Percentiles rank a stretch among this genome's conserved stretches.
These are phyloP conservation scores for Agapornis canus DNA, from an alignment of 2,797 vertebrate genomes.

Conservation along the genomic window DNA sequence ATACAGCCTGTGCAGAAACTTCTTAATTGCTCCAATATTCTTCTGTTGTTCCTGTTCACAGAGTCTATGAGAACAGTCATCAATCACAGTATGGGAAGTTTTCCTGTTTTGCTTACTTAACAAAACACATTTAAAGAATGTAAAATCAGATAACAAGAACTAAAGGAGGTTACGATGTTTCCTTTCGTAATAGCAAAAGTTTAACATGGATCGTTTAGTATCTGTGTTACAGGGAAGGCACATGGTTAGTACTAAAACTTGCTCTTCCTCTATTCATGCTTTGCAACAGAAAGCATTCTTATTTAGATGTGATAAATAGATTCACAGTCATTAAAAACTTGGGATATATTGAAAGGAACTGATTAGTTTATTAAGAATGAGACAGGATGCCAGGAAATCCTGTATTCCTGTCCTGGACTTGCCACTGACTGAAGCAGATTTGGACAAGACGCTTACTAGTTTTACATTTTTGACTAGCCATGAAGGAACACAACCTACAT, in stretches of 20 bases:
- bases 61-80: slow-evolving; percentile 73
- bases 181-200: not conserved
- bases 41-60: slow-evolving; percentile 60
- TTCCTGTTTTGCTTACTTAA: slow-evolving; percentile 74
- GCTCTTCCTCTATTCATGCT: not conserved
- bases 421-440: not conserved
- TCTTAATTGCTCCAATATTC: slow-evolving; percentile 75
- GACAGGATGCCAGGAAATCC: not conserved
- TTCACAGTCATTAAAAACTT: not conserved
- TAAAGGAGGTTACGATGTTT: not conserved
- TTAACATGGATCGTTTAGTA: not conserved
- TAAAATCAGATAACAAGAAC: slow-evolving; percentile 14
- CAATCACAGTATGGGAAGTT: slow-evolving; percentile 52
- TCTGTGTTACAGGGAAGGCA: not conserved
- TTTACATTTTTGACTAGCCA: not conserved
- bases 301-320: not conserved
- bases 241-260: not conserved
- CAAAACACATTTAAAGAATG: slow-evolving; percentile 54
- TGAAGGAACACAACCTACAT: fast-evolving
- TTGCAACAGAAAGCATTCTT: not conserved
- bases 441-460: not conserved
- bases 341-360: not conserved
- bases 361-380: not conserved
- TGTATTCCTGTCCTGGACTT: not conserved
- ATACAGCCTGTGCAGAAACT: slow-evolving; percentile 46